Evolutionary conservation across 30 jellyfish, hydroid and myxozoan genomes (phyloP), one percentile per base, ranked within the genome.

Genomic region (Cassiopea xamachana): DNA sequence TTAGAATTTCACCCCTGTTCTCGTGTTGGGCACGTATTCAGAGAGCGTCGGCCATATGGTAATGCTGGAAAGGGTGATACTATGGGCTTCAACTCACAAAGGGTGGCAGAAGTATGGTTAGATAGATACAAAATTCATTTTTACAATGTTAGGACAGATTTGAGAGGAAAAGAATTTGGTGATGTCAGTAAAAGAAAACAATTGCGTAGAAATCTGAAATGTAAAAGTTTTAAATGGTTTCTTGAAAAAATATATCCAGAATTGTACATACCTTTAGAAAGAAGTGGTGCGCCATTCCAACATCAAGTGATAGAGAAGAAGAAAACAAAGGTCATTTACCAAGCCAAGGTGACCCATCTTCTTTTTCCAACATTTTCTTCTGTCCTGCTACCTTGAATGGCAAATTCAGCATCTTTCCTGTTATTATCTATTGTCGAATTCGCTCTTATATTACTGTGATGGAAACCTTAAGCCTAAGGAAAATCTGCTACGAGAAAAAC

Each of bases 81-180:
- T 15, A 82, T 85, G 94, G 97, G 97, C 18, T 60, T 68, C 60
- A 94, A 94, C 70, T 85, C 97, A 6, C 92, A 84, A 51, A 84
- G 98, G 14, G 94, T 94, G 1, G 98, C 97, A 6, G 97, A 94
- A 67, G 98, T 94, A 1, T 94, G 98, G 98, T 86, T 94, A 1
- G 98, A 90, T 55, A 85, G 69, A 82, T 90, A 90, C 55, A 90
- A 94, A 73, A 71, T 74, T 80, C 97, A 94, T 79, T 94, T 94
- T 71, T 94, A 94, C 71, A 81, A 80, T 46, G 88, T 87, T 1
- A 70, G 97, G n/a, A 81, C 94, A 16, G 97, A 90, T 48, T 73
- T 94, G 62, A 60, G 84, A 16, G 86, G 84, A 9, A 72, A 39
- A 19, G 45, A 68, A 4, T 72, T 18, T 59, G 96, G 96, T 27